Percentiles rank a stretch among this genome's conserved stretches.
phyloP scores from a whole-genome alignment of 2,797 vertebrate species.

The Poecilia velifera region DNA sequence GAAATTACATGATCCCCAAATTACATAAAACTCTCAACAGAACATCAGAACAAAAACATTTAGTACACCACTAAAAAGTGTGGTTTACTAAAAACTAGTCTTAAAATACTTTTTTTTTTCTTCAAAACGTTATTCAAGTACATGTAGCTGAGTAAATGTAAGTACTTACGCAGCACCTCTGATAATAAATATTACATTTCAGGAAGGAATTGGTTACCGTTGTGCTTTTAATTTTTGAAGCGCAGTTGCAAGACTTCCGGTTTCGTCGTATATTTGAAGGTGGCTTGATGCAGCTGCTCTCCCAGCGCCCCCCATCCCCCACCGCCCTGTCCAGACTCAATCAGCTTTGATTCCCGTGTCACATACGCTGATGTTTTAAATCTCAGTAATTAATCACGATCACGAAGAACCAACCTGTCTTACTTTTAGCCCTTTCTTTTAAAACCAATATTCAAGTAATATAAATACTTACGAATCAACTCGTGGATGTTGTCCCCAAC shows the following conservation, averaged over 20 bases:
- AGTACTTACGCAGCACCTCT: neutral
- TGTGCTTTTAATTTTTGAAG: constrained; percentile 33
- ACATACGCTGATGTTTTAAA: neutral
- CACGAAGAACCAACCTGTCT: neutral
- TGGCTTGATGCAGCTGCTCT: neutral
- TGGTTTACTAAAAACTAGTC: neutral
- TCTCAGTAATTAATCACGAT: neutral
- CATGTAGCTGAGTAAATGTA: neutral
- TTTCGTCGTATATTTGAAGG: fast-evolving
- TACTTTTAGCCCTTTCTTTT: neutral
- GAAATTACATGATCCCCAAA: too few species aligned
- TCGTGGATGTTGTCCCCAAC: neutral
- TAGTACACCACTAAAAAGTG: neutral
- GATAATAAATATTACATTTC: neutral
- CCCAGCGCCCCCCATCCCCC: constrained; percentile 53
- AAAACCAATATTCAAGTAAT: neutral
- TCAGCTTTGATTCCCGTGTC: constrained; percentile 27
- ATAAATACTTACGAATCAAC: neutral
- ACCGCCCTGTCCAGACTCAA: constrained; percentile 50
- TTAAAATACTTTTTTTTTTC: neutral
- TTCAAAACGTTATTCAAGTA: neutral
- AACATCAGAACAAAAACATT: neutral
- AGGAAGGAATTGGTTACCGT: neutral
- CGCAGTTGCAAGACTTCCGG: neutral
- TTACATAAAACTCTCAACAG: neutral